Base-by-base conservation (phyloP, 2,888 invertebrate genomes). In the Octodonta nipae region DNA sequence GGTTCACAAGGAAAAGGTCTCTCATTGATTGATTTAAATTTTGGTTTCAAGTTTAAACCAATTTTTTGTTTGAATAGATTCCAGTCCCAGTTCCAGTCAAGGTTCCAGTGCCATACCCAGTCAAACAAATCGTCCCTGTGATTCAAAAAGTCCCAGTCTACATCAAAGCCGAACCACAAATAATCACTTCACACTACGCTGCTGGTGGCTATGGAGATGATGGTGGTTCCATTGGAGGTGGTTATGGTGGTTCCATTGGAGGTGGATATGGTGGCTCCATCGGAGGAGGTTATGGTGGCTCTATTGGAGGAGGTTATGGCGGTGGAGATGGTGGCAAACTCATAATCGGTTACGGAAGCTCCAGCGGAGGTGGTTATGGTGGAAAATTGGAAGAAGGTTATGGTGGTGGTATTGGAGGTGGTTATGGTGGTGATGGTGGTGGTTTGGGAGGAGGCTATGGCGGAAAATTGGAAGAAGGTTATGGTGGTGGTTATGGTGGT, bases 121-220 rank as follows among this genome's bases (percentile, higher is more conserved):
- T n/a, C n/a, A n/a, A n/a, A n/a, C n/a, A n/a, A n/a, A n/a, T n/a
- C n/a, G n/a, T n/a, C n/a, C n/a, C n/a, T n/a, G n/a, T n/a, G n/a
- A n/a, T n/a, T n/a, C n/a, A n/a, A n/a, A n/a, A n/a, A n/a, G n/a
- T n/a, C n/a, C n/a, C n/a, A n/a, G n/a, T n/a, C n/a, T n/a, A n/a
- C n/a, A n/a, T n/a, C n/a, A n/a, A n/a, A n/a, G n/a, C n/a, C n/a
- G n/a, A n/a, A n/a, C n/a, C n/a, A n/a, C n/a, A n/a, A n/a, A n/a
- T n/a, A n/a, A n/a, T n/a, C n/a, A n/a, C n/a, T n/a, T n/a, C n/a
- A n/a, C n/a, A n/a, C 20, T 17, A 17, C 8, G 33, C 34, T 11
- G 36, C 34, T 11, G 30, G 38, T 5, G 13, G 34, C 4, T 16
- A 15, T 15, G 32, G 36, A 1, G 36, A 33, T 3, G 33, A 30